A percentile compares a stretch with the other conserved stretches of the same genome.
Evolutionary conservation across 2,113 vertebrate species (phyloP).

Genomic region (Poeciliopsis occidentalis): DNA sequence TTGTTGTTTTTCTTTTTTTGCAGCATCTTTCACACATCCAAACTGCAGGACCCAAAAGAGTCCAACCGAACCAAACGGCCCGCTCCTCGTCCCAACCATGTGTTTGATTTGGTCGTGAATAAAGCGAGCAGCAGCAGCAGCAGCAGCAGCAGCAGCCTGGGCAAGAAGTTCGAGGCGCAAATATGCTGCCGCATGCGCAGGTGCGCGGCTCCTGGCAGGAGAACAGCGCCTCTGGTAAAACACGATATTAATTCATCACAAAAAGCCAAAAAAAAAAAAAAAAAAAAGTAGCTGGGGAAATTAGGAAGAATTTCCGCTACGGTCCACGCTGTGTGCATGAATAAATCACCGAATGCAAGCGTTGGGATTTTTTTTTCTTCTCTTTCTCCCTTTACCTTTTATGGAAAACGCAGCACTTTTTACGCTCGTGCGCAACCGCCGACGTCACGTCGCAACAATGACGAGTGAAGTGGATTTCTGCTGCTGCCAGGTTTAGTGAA

Average conservation of each 20-base stretch:
- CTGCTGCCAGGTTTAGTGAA: too few species aligned
- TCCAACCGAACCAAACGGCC: neutral
- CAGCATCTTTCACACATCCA: neutral
- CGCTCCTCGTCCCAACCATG: neutral
- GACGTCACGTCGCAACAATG: constrained; percentile 35
- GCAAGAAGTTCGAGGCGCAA: neutral
- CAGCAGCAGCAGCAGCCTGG: too few species aligned
- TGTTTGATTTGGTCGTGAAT: constrained; percentile 10
- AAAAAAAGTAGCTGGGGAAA: neutral
- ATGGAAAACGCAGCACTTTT: constrained; percentile 24
- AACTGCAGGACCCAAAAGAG: neutral
- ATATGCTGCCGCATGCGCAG: constrained; percentile 20
- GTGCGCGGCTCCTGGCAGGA: too few species aligned
- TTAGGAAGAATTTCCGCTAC: neutral
- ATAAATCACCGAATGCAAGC: constrained; percentile 8
- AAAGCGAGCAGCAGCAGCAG: neutral
- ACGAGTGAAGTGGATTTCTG: neutral
- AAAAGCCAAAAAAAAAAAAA: constrained; percentile 13
- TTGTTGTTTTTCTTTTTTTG: neutral
- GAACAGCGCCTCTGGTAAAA: constrained; percentile 3
- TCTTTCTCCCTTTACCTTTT: constrained; percentile 23
- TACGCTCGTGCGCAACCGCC: constrained; percentile 27
- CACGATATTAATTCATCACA: constrained; percentile 24
- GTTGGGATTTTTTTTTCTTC: neutral
- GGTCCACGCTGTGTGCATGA: neutral